A percentile compares a stretch with the other conserved stretches of the same genome.
Conservation (phyloP, 2,888 invertebrate species). For the Amphiduros pacificus region DNA sequence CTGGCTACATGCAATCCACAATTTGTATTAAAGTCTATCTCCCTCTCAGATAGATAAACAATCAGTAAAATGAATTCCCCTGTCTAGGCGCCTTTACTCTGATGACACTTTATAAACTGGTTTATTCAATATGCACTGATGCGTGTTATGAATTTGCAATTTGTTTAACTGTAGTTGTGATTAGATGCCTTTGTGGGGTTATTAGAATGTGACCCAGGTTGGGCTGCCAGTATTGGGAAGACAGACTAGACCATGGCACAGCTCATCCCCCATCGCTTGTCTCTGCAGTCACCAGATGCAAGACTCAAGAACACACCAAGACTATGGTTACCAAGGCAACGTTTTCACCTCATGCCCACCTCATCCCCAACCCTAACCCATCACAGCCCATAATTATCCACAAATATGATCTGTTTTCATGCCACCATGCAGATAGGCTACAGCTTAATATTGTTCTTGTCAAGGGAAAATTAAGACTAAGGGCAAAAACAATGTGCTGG, state of each 20-base stretch:
- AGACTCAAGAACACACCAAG: neutral
- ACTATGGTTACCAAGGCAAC: neutral
- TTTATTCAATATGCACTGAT: no score
- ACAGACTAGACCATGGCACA: neutral
- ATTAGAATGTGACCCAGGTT: no score
- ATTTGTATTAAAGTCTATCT: no score
- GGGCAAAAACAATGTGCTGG: constrained; percentile 7
- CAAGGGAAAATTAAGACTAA: neutral
- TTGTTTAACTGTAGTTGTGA: no score
- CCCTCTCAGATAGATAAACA: no score
- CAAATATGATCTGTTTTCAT: neutral
- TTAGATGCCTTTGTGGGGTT: no score
- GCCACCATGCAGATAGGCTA: neutral
- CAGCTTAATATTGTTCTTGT: neutral
- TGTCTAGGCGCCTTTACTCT: no score
- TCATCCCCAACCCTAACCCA: neutral
- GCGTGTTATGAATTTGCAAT: no score
- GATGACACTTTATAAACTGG: no score
- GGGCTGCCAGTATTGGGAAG: no score
- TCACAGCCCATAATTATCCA: neutral
- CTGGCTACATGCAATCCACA: no score
- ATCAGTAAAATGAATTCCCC: no score
- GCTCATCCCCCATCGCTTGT: constrained; percentile 1
- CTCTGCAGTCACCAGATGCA: neutral
- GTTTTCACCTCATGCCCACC: neutral